Evolutionary conservation across 2,888 invertebrate species (phyloP).

Genomic region (Mesopsocus fuscifrons): DNA sequence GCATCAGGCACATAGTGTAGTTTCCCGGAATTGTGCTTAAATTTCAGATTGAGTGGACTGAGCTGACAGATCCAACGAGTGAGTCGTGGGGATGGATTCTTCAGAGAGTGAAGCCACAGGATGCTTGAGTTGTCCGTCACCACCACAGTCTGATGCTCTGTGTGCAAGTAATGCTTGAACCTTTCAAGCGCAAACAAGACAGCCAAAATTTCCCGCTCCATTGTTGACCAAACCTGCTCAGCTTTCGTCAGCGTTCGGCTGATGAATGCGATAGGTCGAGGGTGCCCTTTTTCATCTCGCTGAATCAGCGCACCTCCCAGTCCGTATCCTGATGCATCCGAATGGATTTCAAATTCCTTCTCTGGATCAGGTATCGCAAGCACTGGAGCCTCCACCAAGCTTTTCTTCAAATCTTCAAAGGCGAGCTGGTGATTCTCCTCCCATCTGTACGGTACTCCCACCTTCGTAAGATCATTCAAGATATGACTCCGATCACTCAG

Average conservation of each 20-base stretch:
- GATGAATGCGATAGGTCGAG: neutral
- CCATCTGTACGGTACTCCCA: too few species aligned
- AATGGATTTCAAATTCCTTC: neutral
- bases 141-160: neutral
- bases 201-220: neutral
- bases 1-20: neutral
- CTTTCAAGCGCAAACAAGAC: neutral
- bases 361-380: conserved; percentile 8
- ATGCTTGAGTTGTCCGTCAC: neutral
- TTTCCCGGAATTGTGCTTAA: neutral
- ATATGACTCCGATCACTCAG: neutral
- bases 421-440: neutral
- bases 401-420: conserved; percentile 3
- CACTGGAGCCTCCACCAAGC: neutral
- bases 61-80: conserved; percentile 4
- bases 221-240: neutral
- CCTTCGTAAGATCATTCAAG: neutral
- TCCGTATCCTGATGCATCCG: conserved; percentile 2
- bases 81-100: conserved; percentile 2
- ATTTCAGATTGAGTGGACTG: neutral
- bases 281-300: neutral
- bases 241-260: neutral
- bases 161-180: neutral
- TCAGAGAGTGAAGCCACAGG: conserved; percentile 8
- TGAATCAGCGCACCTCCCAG: neutral